Base-by-base conservation (phyloP, 2,113 vertebrate genomes). In the Hymenochirus boettgeri region DNA sequence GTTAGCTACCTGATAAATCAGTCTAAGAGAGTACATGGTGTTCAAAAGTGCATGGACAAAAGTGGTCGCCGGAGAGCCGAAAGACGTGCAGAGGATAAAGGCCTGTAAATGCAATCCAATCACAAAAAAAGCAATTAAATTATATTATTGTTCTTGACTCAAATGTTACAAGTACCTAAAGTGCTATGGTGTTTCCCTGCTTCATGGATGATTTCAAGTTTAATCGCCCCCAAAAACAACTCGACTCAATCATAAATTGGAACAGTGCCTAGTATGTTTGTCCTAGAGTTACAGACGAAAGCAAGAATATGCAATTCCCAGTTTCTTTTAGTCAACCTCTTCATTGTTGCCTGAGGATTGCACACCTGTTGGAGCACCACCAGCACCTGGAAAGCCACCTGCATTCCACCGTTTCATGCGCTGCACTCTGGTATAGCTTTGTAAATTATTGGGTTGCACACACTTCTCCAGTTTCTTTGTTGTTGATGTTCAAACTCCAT, bases 401-500 rank as follows among this genome's bases (percentile, higher is more conserved):
- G 88, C 88, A 99, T 95, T 0, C 92, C 93, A 0, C 91, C 92
- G n/a, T 0, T 89, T 88, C 88, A 92, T 90, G 1, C 91, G 89
- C 90, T 0, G 90, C 90, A 0, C 88, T 86, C 85, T 92, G 91
- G 82, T 91, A 92, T 69, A 93, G 81, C 77, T 91, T 92, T 17
- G 89, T 91, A 53, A n/a, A 93, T 89, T 70, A 91, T 88, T 8
- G 91, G 90, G 46, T 91, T 92, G 80, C 91, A 93, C 7, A 93
- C 86, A n/a, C 65, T 93, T 93, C 76, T 99, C 93, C 82, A 99
- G 80, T 69, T 99, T 94, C 13, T 97, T 98, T n/a, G n/a, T 82
- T 97, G 94, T 35, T 98, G 96, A 64, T 99, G 94, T 50, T 98
- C 94, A 39, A 95, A 97, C 57, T 98, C n/a, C 93, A 2, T 99